Evolutionary conservation across 2,888 invertebrate genomes (phyloP), one percentile per base, ranked within the genome.

Genomic region (Iphiclides podalirius): DNA sequence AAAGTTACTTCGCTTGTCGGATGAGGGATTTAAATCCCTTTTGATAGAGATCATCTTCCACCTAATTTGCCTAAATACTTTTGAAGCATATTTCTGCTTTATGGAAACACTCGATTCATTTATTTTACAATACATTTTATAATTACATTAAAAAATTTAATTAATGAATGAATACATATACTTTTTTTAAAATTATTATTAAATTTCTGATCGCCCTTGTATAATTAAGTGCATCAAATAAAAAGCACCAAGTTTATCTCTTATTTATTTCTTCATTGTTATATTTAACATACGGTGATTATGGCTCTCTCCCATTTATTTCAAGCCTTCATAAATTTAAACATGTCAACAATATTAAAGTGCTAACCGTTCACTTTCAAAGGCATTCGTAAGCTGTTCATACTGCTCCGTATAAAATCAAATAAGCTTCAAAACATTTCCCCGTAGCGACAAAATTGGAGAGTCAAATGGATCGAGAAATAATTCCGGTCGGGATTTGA

Each of bases 11-110:
- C 58, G 59, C 58, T 59, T 56, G 58, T 57, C 55, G 58, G 59
- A 62, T 66, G 57, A 46, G 52, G 65, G 70, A 75, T 75, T 70
- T 73, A n/a, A n/a, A n/a, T 72, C 67, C 65, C 56, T 47, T 58
- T 53, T 62, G 67, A 73, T 72, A 68, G 64, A 66, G 64, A 74
- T 70, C 66, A 61, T 61, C 53, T 53, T 56, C 52, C 55, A 59
- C 58, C 63, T 64, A 66, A 70, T 69, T 72, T 60, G 46, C 57
- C 62, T 61, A 63, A 66, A 66, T 63, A 64, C 28, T 47, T 36
- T 9, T 55, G n/a, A n/a, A n/a, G n/a, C n/a, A n/a, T n/a, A n/a
- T n/a, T n/a, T n/a, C n/a, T n/a, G n/a, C n/a, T n/a, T n/a, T n/a
- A n/a, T n/a, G n/a, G n/a, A n/a, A n/a, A n/a, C n/a, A n/a, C n/a